Evolutionary conservation across 2,888 invertebrate species (phyloP), one percentile per base, ranked within the genome.

Genomic region (Chalcis sispes): DNA sequence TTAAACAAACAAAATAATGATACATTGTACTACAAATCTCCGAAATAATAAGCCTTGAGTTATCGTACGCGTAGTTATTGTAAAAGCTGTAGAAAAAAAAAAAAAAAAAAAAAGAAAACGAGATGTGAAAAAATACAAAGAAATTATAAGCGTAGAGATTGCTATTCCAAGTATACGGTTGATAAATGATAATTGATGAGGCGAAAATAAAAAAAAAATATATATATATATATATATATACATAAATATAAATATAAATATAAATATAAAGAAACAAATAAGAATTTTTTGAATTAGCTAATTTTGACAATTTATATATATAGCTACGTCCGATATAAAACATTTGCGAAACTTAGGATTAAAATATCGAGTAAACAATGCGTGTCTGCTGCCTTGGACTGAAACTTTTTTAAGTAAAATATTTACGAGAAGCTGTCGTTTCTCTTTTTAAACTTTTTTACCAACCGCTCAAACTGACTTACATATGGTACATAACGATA

Each of bases 241-340:
- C 18, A 4, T 36, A 36, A 36, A 36, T 18, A 46, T n/a, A n/a
- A n/a, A n/a, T 46, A 62, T 13, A 32, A 65, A 48, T 2, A 52
- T 1, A 7, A 2, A n/a, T n/a, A n/a, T 40, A 52, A 46, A 13
- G 15, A 42, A 42, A 13, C 15, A 2, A 13, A 2, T 1, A 10
- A 18, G n/a, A 48, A 15, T 48, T 54, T 73, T 67, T 54, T 42
- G 32, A 50, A 52, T 40, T 62, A 54, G 54, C 62, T 56, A 36
- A 64, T 64, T 64, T 64, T 64, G 20, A 75, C 50, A 50, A 62
- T 67, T 52, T 56, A n/a, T n/a, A n/a, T n/a, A n/a, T 7, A 36
- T 69, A 64, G 54, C 56, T 64, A 58, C 62, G 52, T 74, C 69
- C 56, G 48, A 10, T 62, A 40, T 70, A 29, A 25, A 8, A 32